These are phyloP conservation scores for Plestiodon gilberti DNA, from an alignment of 2,113 vertebrate genomes.

Conservation along the genomic window DNA sequence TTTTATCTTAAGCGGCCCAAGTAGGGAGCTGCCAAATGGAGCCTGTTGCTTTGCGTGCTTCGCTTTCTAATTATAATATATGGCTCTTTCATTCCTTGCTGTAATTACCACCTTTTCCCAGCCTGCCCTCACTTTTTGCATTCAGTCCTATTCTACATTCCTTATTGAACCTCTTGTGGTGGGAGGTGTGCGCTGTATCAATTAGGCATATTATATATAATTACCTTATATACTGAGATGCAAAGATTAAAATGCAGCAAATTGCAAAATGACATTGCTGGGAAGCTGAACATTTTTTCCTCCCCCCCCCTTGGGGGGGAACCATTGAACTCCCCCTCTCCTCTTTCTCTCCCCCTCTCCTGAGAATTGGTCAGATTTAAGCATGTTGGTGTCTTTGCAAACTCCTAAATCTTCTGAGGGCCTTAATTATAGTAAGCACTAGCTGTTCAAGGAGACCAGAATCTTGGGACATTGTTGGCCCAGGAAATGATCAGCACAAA, in stretches of 20 bases:
- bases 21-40: conserved; percentile 40
- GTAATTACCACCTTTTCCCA: conserved; percentile 54
- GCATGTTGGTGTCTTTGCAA: neutral
- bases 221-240: conserved; percentile 47
- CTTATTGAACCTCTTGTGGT: conserved; percentile 45
- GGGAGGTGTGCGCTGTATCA: conserved; percentile 51
- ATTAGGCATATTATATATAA: conserved; percentile 64
- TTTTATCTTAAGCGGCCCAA: neutral
- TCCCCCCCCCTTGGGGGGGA: too few species aligned
- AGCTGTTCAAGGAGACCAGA: neutral
- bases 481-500: neutral
- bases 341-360: neutral
- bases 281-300: conserved; percentile 29
- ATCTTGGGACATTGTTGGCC: neutral
- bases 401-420: neutral
- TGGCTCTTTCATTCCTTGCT: conserved; percentile 19
- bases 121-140: conserved; percentile 1
- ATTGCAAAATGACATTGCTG: conserved; percentile 46
- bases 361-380: neutral
- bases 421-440: neutral
- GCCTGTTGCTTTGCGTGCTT: conserved; percentile 3
- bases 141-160: conserved; percentile 39
- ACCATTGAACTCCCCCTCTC: conserved; percentile 13
- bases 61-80: conserved; percentile 28
- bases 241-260: conserved; percentile 44